Base-by-base conservation (phyloP, 2,113 vertebrate genomes). In the Guaruba guarouba region DNA sequence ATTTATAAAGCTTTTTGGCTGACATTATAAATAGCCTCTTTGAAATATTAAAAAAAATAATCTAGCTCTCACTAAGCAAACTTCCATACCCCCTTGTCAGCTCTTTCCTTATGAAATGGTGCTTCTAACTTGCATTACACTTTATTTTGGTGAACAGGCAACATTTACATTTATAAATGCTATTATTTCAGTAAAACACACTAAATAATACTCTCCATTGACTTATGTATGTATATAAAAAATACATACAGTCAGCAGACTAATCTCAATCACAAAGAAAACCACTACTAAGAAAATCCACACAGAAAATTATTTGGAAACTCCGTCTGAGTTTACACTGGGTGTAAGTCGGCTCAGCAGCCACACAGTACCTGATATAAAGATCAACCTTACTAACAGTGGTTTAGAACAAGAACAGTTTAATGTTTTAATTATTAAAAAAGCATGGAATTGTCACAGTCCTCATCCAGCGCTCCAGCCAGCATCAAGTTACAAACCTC, bases 401-500 rank as follows among this genome's bases (percentile, higher is more conserved):
- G 28, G 73, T 92, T 91, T 82, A 88, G 86, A 91, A 91, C 49
- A 89, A 86, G 70, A 94, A 74, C 18, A 37, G 48, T 59, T 88
- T 67, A 76, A 66, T 16, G 61, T 66, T 96, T 96, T 92, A 96
- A 95, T 96, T 95, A 93, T 96, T 96, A 93, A 94, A 97, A 94
- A 90, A 86, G 84, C 86, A 81, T 70, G 78, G 92, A 92, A 88
- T 95, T 97, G 97, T 95, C 93, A 80, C n/a, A 81, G 82, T 69
- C 90, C 59, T 90, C 82, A 76, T 76, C 55, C 27, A 25, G 43
- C 27, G 6, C 35, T 86, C 39, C 93, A 93, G 94, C 43, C 82
- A 85, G 91, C 91, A 91, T 97, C 90, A 95, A 68, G 88, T 98
- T 98, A 96, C 96, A 96, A 96, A 88, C 77, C 94, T 96, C 91